phyloP scores from a whole-genome alignment of 2,888 invertebrate species.

The Ischnura elegans region DNA sequence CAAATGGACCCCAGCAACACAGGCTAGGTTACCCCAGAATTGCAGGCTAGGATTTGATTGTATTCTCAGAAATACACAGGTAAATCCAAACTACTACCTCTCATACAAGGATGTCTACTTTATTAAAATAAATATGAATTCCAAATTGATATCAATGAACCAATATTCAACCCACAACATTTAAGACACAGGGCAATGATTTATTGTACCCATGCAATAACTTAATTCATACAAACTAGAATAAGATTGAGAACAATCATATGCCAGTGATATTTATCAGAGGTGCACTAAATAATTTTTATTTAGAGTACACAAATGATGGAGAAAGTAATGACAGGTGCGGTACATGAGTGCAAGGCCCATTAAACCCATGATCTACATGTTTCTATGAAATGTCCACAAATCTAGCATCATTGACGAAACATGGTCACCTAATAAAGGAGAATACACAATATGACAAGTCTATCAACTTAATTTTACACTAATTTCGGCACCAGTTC shows the following conservation, averaged over 20 bases:
- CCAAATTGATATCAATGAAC: conserved; percentile 22
- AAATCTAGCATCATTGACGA: conserved; percentile 32
- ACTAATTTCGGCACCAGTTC: conserved; percentile 45
- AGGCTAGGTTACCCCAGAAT: too few species aligned
- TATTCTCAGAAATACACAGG: neutral
- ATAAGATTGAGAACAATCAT: conserved; percentile 13
- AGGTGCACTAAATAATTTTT: conserved; percentile 64
- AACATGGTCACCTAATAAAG: conserved; percentile 50
- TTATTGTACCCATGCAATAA: conserved; percentile 12
- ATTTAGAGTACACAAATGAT: conserved; percentile 65
- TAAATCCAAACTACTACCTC: neutral
- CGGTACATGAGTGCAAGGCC: conserved; percentile 67
- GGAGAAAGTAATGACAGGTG: conserved; percentile 57
- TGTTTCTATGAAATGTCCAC: conserved; percentile 44
- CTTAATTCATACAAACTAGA: conserved; percentile 31
- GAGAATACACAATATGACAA: conserved; percentile 61
- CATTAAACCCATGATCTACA: conserved; percentile 59
- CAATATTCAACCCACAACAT: neutral
- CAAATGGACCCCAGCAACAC: too few species aligned
- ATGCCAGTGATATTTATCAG: conserved; percentile 28
- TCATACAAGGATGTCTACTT: neutral
- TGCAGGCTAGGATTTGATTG: too few species aligned
- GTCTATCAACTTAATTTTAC: conserved; percentile 32
- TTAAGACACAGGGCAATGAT: conserved; percentile 12
- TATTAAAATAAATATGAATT: conserved; percentile 38